Base-by-base conservation (phyloP, 1,140 invertebrate genomes). In the Calephelis virginiensis region DNA sequence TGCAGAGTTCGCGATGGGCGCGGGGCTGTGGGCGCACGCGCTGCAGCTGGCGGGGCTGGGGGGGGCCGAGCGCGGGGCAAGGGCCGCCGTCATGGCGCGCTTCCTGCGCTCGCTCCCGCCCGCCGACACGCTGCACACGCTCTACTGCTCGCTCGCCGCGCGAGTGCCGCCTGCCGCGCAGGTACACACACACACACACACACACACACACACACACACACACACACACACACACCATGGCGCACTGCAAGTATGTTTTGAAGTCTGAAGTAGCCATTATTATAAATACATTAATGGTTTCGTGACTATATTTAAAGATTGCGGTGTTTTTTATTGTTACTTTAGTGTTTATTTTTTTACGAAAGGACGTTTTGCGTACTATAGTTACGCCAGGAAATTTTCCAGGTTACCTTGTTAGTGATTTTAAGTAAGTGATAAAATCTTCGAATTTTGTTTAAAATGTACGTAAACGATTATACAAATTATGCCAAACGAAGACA, bases 11-110 rank as follows among this genome's bases (percentile, higher is more conserved):
- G 97, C 98, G 14, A 97, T 98, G 94, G 94, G 94, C 70, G 94
- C 96, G 80, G 94, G 95, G 73, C 92, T 98, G 45, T 99, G 98
- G 98, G 97, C 97, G 11, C 98, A 99, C 91, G 98, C 98, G 60
- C 93, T 99, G 67, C 97, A 97, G 82, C 89, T 99, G 75, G 96
- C 97, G 47, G 96, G 95, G 75, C 94, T 97, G 91, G 96, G 95
- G 75, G 94, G 97, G 91, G 60, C 69, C 43, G 97, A 97, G 86
- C 94, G 95, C 69, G 94, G 97, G 69, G 95, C 95, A n/a, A 95
- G 98, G 79, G 97, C 96, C 0, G 95, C 94, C 79, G 96, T 98
- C 5, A 94, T 97, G 93, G 95, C 96, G 69, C 94, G 96, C 77
- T 99, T 99, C 92, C 95, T 97, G 28, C 97, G 97, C 80, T 95